A percentile compares a stretch with the other conserved stretches of the same genome.
Conservation (phyloP, 2,797 vertebrate genomes). For the Alauda arvensis region DNA sequence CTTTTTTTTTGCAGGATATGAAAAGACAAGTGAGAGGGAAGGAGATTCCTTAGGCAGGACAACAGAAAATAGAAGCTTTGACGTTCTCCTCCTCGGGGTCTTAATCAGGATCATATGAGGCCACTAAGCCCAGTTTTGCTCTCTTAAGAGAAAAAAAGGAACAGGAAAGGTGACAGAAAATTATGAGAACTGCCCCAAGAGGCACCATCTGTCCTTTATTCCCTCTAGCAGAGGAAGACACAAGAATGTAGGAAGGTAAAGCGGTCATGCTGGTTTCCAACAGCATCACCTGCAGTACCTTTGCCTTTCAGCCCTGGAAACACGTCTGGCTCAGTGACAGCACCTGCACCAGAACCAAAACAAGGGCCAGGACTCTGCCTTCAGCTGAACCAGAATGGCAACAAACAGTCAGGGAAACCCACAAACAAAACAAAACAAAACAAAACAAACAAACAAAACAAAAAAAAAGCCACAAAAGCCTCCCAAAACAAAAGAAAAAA, state of each 20-base stretch:
- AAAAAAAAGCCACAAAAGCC: too few species aligned
- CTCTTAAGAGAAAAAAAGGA: background rate
- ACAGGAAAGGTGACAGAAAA: background rate
- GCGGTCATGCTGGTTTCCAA: background rate
- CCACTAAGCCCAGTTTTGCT: background rate
- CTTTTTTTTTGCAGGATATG: background rate
- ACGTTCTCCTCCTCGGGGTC: background rate
- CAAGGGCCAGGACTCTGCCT: background rate
- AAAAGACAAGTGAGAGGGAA: conserved; percentile 11
- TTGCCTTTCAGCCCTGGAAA: background rate
- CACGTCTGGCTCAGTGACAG: background rate
- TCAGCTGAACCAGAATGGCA: background rate
- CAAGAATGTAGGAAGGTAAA: background rate
- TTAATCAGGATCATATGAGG: background rate
- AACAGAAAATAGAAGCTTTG: background rate
- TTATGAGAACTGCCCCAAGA: background rate
- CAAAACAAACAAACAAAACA: background rate
- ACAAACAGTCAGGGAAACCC: background rate
- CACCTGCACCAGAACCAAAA: background rate
- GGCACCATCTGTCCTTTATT: background rate
- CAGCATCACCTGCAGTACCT: background rate
- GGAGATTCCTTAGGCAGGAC: background rate
- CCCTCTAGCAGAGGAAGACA: background rate
- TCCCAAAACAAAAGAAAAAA: too few species aligned
- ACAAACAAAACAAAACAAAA: background rate